Evolutionary conservation across 2,797 vertebrate genomes (phyloP).

Genomic region (Gymnothorax reevesii): DNA sequence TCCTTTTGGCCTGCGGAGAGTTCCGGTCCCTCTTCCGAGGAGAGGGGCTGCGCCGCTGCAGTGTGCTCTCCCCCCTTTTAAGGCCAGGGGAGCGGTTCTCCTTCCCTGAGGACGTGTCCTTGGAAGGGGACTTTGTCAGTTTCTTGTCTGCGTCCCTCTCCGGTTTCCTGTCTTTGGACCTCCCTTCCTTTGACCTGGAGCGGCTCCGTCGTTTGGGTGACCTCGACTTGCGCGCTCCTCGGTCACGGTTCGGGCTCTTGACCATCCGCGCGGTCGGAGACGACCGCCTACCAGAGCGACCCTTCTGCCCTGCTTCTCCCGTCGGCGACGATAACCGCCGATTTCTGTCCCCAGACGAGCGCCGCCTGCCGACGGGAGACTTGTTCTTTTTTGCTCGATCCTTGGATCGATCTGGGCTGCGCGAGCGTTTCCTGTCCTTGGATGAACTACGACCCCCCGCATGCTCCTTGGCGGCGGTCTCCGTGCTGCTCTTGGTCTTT

Average conservation of each 20-base stretch:
- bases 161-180: constrained; percentile 77
- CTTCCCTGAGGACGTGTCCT: constrained; percentile 94
- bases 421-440: constrained; percentile 85
- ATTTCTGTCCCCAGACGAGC: constrained; percentile 74
- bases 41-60: constrained; percentile 82
- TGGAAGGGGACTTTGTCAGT: constrained; percentile 91
- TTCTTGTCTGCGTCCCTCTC: constrained; percentile 83
- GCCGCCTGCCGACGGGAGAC: constrained; percentile 79
- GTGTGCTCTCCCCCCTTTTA: constrained; percentile 79
- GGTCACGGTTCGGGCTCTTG: constrained; percentile 81
- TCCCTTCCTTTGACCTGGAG: constrained; percentile 82
- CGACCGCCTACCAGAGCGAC: constrained; percentile 77
- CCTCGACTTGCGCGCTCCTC: constrained; percentile 74
- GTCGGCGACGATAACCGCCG: constrained; percentile 70
- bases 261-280: constrained; percentile 51
- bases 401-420: constrained; percentile 81
- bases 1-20: constrained; percentile 81
- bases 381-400: constrained; percentile 83
- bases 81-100: constrained; percentile 91
- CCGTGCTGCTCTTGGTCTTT: constrained; percentile 77
- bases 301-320: constrained; percentile 70
- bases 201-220: constrained; percentile 70
- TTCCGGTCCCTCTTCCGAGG: constrained; percentile 82
- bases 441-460: constrained; percentile 82
- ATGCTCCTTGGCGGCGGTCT: constrained; percentile 60